Conservation (phyloP, 2,113 vertebrate species). For the Triplophysa dalaica region DNA sequence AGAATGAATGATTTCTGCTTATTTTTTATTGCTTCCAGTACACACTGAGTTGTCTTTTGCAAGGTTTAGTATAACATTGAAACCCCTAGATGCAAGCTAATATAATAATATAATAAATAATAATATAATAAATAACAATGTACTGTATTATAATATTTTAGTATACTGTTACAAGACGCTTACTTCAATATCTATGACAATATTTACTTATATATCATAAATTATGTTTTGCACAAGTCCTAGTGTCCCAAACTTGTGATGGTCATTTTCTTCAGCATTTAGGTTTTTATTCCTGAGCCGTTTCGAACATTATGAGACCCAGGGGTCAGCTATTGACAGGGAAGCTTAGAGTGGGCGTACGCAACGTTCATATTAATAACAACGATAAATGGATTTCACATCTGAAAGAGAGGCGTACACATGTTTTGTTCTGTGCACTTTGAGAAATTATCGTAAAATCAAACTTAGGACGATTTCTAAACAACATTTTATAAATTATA, state of each 20-base stretch:
- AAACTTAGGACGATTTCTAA: too few relatives aligned
- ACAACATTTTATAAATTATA: too few relatives aligned
- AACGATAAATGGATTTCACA: too few relatives aligned
- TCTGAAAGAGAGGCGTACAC: too few relatives aligned
- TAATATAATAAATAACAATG: background rate
- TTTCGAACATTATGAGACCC: constrained; percentile 3
- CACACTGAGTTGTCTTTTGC: background rate
- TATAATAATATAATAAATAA: background rate
- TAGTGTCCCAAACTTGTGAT: background rate
- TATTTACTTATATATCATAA: background rate
- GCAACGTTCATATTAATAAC: too few relatives aligned
- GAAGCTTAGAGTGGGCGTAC: too few relatives aligned
- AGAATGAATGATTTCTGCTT: background rate
- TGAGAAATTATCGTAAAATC: too few relatives aligned
- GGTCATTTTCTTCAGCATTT: background rate
- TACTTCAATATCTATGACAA: constrained; percentile 1
- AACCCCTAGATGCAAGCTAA: constrained; percentile 10
- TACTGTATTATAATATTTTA: constrained; percentile 1
- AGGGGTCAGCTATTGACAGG: background rate
- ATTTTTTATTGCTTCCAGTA: background rate
- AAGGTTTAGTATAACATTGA: background rate
- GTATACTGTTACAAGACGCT: background rate
- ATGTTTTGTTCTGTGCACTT: too few relatives aligned
- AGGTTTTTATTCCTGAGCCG: constrained; percentile 14
- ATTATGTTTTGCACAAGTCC: background rate